Base-by-base conservation (phyloP, 1,140 invertebrate species). In the Globodera rostochiensis region DNA sequence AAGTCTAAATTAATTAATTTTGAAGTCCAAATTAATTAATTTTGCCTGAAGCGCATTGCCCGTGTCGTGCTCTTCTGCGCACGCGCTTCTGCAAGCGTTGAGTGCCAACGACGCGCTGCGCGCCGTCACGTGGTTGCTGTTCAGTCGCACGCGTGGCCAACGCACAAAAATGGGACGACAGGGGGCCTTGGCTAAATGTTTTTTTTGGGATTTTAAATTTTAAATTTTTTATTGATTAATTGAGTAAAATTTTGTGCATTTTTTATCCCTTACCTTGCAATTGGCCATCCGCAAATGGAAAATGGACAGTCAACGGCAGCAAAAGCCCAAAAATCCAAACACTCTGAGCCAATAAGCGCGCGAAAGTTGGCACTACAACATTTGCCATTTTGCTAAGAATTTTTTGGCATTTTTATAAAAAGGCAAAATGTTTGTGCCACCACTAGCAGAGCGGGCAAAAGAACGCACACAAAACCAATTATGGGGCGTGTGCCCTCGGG, bases 101-200 rank as follows among this genome's bases (percentile, higher is more conserved):
- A 90, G 79, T 15, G 86, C 79, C 25, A 87, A 73, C 60, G 85
- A 74, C 1, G 87, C 88, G 19, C 80, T 74, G 21, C 80, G 78
- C 47, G 88, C 79, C 13, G 85, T 77, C 47, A 85, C 73, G 79
- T 73, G 46, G 46, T 78, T 47, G n/a, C 53, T 73, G 57, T 90
- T 89, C 67, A 89, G 74, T 66, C 81, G 78, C 21, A 90, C 88
- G 81, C 88, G 79, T 57, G 88, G 89, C 88, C 88, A 89, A 73
- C 88, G 84, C 49, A 89, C 88, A 80, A 80, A 89, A 49, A 90
- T 84, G 15, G 88, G 83, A 21, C 74, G 82, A 79, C 88, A 89
- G 21, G 69, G 57, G 5, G 57, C 13, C 19, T 19, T 64, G 13
- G 57, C 57, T 64, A 64, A 64, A 64, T 19, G 5, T 19, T 53